These are phyloP conservation scores for Borostomias antarcticus DNA, from an alignment of 2,797 vertebrate genomes.

Conservation along the genomic window DNA sequence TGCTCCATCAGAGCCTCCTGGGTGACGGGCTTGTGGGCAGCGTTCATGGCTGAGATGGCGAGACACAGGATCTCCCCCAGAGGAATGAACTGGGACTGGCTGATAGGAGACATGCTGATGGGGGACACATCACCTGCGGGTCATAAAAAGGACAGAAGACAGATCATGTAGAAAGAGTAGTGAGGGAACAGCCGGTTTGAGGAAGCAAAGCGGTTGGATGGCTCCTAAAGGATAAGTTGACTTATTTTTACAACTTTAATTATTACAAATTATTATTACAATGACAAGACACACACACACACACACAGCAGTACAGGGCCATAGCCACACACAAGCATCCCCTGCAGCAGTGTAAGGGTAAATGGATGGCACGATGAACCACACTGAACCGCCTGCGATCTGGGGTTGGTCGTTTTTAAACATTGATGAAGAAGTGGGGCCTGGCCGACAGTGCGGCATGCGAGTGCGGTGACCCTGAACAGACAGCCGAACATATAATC, in stretches of 20 bases:
- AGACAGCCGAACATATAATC: too few relatives aligned
- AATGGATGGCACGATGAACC: too few relatives aligned
- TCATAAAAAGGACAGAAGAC: constrained; percentile 32
- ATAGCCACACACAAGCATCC: background rate
- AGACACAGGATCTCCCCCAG: constrained; percentile 97
- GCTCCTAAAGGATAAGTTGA: too few relatives aligned
- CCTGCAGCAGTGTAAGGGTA: background rate
- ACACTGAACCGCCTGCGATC: too few relatives aligned
- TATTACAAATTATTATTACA: too few relatives aligned
- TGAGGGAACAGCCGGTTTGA: background rate
- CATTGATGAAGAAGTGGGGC: too few relatives aligned
- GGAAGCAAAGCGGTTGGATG: background rate
- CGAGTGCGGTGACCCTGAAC: too few relatives aligned
- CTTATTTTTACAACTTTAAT: background rate
- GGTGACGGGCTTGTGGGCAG: constrained; percentile 94
- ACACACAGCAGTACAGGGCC: background rate
- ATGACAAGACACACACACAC: background rate
- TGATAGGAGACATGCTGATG: constrained; percentile 99
- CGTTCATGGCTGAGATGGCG: constrained; percentile 99
- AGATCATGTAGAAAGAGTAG: background rate
- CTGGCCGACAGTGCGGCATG: too few relatives aligned
- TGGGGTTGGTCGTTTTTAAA: too few relatives aligned
- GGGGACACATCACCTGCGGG: constrained; percentile 97
- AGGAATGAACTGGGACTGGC: constrained; percentile 98
- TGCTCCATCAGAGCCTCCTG: constrained; percentile 97